phyloP scores from a whole-genome alignment of 2,888 invertebrate species.

The Pammene fasciana region DNA sequence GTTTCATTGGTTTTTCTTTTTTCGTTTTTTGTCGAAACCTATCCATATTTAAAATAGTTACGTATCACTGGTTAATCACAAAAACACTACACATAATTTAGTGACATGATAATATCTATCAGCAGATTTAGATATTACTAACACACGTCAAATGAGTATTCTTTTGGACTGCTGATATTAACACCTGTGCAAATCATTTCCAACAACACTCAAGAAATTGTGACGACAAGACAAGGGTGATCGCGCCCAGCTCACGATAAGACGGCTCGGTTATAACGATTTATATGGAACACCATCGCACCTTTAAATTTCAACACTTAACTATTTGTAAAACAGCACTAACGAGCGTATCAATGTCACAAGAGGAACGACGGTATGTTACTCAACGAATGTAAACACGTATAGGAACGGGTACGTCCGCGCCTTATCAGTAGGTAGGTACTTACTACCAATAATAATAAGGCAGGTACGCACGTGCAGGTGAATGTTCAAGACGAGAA shows the following conservation, averaged over 20 bases:
- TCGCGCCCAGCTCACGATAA: conserved; percentile 50
- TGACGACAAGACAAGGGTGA: conserved; percentile 59
- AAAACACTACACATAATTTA: conserved; percentile 16
- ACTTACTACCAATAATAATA: conserved; percentile 28
- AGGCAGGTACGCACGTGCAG: conserved; percentile 11
- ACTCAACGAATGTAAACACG: conserved; percentile 54
- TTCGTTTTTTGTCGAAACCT: conserved; percentile 65
- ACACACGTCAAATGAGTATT: conserved; percentile 20
- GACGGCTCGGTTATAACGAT: not conserved
- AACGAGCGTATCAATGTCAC: conserved; percentile 32
- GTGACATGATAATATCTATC: conserved; percentile 45
- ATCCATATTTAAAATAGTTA: conserved; percentile 60
- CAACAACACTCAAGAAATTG: conserved; percentile 61
- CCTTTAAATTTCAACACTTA: not conserved
- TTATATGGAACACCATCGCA: conserved; percentile 5
- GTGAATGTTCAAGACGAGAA: not conserved
- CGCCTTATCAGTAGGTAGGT: conserved; percentile 38
- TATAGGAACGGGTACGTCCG: conserved; percentile 47
- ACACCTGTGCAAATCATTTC: conserved; percentile 71
- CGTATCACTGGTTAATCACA: not conserved
- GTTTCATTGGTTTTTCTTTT: conserved; percentile 63
- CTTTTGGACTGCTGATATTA: conserved; percentile 47
- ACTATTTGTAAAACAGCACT: conserved; percentile 18
- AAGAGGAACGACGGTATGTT: conserved; percentile 46
- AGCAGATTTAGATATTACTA: conserved; percentile 45